phyloP scores from a whole-genome alignment of 2,888 invertebrate genomes.

The Spilarctia lutea region DNA sequence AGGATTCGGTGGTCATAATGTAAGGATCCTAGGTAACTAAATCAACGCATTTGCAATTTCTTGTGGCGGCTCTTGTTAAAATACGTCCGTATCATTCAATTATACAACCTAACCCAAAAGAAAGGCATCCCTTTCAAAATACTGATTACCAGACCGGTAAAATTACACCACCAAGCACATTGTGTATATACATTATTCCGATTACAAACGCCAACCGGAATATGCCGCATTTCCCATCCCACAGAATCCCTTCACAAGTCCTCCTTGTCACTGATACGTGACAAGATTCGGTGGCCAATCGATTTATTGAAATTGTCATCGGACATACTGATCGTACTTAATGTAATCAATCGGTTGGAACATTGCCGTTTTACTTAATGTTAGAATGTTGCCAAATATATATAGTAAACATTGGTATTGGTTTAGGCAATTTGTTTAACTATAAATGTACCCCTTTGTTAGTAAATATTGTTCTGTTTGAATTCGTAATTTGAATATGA shows the following conservation, averaged over 20 bases:
- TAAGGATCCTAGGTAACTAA: too few relatives aligned
- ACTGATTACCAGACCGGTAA: conserved; percentile 33
- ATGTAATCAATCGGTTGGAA: conserved; percentile 56
- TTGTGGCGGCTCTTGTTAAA: too few relatives aligned
- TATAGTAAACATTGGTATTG: background rate
- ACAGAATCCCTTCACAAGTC: conserved; percentile 30
- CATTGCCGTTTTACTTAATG: conserved; percentile 21
- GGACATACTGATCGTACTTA: conserved; percentile 54
- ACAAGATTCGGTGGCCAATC: conserved; percentile 62
- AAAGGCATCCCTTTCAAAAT: conserved; percentile 31
- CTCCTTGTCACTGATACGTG: conserved; percentile 60
- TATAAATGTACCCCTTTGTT: background rate
- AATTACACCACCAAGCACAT: conserved; percentile 27
- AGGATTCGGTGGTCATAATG: too few relatives aligned
- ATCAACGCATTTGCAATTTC: too few relatives aligned
- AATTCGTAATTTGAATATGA: background rate
- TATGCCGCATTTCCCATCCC: conserved; percentile 39
- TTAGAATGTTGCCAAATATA: conserved; percentile 25
- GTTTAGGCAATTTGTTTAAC: background rate
- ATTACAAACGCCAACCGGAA: conserved; percentile 58
- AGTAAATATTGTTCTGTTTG: background rate
- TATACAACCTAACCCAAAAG: background rate
- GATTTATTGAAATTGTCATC: conserved; percentile 68
- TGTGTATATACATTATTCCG: conserved; percentile 57
- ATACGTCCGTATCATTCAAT: background rate